Evolutionary conservation across 2,888 invertebrate species (phyloP).

Genomic region (Heliothis peltigera): DNA sequence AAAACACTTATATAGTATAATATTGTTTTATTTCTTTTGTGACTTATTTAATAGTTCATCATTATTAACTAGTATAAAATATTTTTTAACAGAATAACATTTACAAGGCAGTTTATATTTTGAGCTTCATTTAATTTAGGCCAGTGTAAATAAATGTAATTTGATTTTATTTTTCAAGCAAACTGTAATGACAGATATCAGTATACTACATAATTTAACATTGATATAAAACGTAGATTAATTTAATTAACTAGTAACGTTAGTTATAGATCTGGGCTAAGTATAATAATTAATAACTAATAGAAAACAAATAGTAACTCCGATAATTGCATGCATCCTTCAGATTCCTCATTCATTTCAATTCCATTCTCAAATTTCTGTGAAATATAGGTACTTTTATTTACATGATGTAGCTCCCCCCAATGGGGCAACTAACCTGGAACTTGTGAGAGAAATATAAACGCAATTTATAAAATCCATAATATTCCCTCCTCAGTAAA

Average conservation of each 20-base stretch:
- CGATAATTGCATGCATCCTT: constrained; percentile 12
- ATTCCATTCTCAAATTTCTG: constrained; percentile 25
- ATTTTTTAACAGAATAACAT: constrained; percentile 68
- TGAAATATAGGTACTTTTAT: constrained; percentile 34
- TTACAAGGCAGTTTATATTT: constrained; percentile 61
- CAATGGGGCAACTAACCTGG: constrained; percentile 22
- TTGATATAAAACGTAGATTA: constrained; percentile 22
- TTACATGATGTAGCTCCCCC: constrained; percentile 37
- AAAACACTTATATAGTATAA: constrained; percentile 43
- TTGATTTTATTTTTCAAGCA: constrained; percentile 22
- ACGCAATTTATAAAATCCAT: constrained; percentile 42
- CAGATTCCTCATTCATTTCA: constrained; percentile 20
- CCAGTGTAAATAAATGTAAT: constrained; percentile 26
- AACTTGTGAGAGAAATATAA: constrained; percentile 27
- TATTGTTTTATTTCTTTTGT: constrained; percentile 57
- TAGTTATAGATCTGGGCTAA: constrained; percentile 16
- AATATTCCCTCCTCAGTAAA: constrained; percentile 58
- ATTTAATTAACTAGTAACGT: constrained; percentile 33
- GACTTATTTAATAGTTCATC: constrained; percentile 62
- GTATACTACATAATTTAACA: constrained; percentile 1
- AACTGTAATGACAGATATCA: constrained; percentile 2
- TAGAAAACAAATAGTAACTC: constrained; percentile 9
- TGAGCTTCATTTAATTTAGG: constrained; percentile 41
- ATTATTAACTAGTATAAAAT: constrained; percentile 67
- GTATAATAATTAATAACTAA: constrained; percentile 26